Percentiles rank a stretch among this genome's conserved stretches.
Conservation (phyloP, 2,888 invertebrate species). For the Salticus scenicus region DNA sequence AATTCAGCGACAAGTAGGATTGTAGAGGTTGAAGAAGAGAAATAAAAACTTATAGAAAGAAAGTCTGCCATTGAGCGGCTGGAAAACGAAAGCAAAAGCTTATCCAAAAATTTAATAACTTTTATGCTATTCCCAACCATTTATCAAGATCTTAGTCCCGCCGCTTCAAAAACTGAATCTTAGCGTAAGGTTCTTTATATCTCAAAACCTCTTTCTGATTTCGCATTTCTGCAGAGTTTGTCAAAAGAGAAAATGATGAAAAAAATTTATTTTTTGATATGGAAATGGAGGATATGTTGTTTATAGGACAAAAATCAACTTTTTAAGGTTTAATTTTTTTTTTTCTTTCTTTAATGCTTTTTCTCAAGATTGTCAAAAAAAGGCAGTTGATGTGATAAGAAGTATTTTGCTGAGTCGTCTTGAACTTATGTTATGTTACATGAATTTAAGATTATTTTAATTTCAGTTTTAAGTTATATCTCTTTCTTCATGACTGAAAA, state of each 20-base stretch:
- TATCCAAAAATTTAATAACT: neutral
- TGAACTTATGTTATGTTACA: no score
- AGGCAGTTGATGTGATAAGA: no score
- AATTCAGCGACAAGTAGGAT: neutral
- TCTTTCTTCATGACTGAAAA: no score
- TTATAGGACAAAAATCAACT: neutral
- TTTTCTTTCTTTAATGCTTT: neutral
- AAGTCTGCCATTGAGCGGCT: neutral
- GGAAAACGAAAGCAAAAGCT: neutral
- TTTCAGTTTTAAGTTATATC: no score
- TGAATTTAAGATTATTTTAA: no score
- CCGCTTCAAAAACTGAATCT: neutral
- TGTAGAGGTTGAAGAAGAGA: neutral
- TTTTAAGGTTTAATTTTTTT: neutral
- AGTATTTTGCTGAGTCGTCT: no score
- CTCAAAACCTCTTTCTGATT: neutral
- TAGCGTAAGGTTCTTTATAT: neutral
- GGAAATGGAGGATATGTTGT: neutral
- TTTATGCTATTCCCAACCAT: neutral
- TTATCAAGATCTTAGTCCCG: neutral
- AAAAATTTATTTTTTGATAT: neutral
- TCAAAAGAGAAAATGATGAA: neutral
- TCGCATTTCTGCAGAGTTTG: no score
- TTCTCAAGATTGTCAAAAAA: no score
- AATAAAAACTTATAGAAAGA: neutral